Base-by-base conservation (phyloP, 2,113 vertebrate species). In the Callionymus lyra region DNA sequence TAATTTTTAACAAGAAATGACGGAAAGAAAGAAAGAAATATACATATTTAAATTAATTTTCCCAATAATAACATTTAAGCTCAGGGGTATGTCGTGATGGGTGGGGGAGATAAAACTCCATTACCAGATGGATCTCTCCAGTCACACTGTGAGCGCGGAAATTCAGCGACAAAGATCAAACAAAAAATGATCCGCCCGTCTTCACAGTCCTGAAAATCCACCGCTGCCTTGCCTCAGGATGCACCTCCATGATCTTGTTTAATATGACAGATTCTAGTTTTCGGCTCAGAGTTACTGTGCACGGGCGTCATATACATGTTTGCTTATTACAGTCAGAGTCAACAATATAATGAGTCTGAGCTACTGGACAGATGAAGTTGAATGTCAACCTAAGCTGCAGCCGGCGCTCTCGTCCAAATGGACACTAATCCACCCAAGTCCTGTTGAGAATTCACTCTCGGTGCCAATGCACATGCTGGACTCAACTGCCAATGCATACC, bases 81-180 rank as follows among this genome's bases (percentile, higher is more conserved):
- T 27, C 21, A 27, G 8, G 21, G 21, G 21, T 27, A 27, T 27
- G 8, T 4, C 21, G 8, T 4, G 44, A 47, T 40, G 58, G 63
- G 61, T 42, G 68, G 38, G 59, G 68, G 75, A 75, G 75, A 82
- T 82, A 82, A 84, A 87, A 82, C 61, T 71, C n/a, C 69, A 50
- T 19, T 36, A 68, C 70, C 84, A 87, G 83, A 87, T 87, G 85
- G 83, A 83, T 76, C 82, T 60, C 80, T 81, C 81, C 66, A 56
- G 79, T 83, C 50, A 34, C 70, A 70, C 79, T 68, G 66, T 50
- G 72, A 65, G 66, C 59, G 41, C 70, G 77, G 56, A 70, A 78
- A 65, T 78, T 77, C 72, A 75, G 78, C 78, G 38, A 82, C 84
- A 54, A 50, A 64, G 82, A 84, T 86, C 84, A 87, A 86, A 86